Percentiles rank a stretch among this genome's conserved stretches.
Conservation (phyloP, 2,113 vertebrate genomes). For the Xyrauchen texanus region DNA sequence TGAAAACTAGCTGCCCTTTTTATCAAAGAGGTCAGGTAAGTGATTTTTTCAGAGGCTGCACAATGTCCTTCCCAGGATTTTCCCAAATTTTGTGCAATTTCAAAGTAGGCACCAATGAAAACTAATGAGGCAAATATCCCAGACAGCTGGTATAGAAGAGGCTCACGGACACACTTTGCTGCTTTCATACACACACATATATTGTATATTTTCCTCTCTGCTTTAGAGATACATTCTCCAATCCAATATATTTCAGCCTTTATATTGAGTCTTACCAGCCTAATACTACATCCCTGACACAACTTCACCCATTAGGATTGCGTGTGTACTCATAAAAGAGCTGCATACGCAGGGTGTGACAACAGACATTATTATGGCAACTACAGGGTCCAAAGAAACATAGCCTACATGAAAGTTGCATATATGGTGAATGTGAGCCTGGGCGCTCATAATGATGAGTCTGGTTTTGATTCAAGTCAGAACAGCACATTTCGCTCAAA, state of each 20-base stretch:
- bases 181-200: neutral
- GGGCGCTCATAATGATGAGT: constrained; percentile 63
- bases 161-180: neutral
- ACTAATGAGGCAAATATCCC: constrained; percentile 64
- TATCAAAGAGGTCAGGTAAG: neutral
- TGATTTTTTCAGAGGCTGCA: constrained; percentile 36
- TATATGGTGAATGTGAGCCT: no score
- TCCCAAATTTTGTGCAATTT: constrained; percentile 53
- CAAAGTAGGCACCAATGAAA: constrained; percentile 48
- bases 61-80: constrained; percentile 54
- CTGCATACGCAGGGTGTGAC: neutral
- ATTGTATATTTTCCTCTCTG: neutral
- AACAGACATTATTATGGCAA: constrained; percentile 1
- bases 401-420: constrained; percentile 53
- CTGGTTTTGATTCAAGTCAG: constrained; percentile 43
- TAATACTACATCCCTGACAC: neutral
- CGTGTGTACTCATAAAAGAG: neutral
- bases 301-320: neutral
- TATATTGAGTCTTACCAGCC: neutral
- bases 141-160: constrained; percentile 45
- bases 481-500: constrained; percentile 57
- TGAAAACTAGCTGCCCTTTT: neutral
- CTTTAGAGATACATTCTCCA: neutral
- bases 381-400: neutral
- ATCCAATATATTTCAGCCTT: neutral